Conservation (phyloP, 2,888 invertebrate genomes). For the Oscheius onirici region DNA sequence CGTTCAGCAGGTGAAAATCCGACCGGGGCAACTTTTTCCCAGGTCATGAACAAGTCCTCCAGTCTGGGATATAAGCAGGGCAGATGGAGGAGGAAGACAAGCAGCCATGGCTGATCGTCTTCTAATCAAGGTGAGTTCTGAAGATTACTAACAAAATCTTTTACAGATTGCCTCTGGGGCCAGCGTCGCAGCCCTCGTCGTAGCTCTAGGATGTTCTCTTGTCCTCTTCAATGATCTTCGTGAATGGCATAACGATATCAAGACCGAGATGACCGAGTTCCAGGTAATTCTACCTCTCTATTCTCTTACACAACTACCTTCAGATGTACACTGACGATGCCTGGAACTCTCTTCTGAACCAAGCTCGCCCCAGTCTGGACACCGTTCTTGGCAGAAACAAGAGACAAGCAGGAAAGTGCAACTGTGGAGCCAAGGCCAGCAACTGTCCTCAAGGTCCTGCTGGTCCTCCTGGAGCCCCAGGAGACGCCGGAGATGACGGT, state of each 20-base stretch:
- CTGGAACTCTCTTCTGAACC: conserved; percentile 10
- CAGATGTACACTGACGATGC: conserved; percentile 16
- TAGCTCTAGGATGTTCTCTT: conserved; percentile 9
- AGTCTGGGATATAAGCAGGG: neutral
- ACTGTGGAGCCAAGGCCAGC: conserved; percentile 21
- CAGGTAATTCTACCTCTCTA: neutral
- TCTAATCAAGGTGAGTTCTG: conserved; percentile 20
- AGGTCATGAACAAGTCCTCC: neutral
- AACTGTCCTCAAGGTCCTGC: conserved; percentile 26
- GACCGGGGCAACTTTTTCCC: neutral
- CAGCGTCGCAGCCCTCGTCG: conserved; percentile 6
- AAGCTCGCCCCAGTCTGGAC: conserved; percentile 3
- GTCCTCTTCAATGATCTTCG: conserved; percentile 15
- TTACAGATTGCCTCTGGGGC: conserved; percentile 12
- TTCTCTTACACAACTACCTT: neutral
- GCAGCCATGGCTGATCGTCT: conserved; percentile 17
- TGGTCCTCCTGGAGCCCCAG: conserved; percentile 25
- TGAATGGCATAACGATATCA: conserved; percentile 10
- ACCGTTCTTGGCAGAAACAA: neutral
- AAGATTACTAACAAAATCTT: no score
- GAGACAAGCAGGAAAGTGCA: conserved; percentile 12
- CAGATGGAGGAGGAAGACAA: no score
- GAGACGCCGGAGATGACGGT: conserved; percentile 27
- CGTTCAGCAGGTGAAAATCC: neutral
- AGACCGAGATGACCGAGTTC: conserved; percentile 10